phyloP scores from a whole-genome alignment of 2,797 vertebrate species.

The Ctenochaetus hawaiiensis region DNA sequence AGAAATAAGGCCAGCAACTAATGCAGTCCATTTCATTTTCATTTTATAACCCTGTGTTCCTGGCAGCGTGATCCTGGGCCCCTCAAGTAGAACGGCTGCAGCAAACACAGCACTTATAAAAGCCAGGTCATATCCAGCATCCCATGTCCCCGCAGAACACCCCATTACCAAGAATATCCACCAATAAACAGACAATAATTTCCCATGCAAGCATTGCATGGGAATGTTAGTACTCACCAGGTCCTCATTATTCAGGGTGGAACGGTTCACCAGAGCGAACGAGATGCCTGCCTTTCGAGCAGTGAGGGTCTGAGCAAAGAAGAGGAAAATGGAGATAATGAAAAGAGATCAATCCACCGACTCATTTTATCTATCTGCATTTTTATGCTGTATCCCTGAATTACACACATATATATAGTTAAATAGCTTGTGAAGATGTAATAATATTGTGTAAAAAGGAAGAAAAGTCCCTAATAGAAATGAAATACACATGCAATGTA shows the following conservation, averaged over 20 bases:
- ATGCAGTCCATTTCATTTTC: constrained; percentile 44
- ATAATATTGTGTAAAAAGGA: constrained; percentile 1
- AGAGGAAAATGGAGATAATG: constrained; percentile 9
- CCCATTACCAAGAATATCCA: constrained; percentile 31
- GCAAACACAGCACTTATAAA: constrained; percentile 43
- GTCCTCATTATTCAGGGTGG: constrained; percentile 95
- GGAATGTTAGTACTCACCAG: constrained; percentile 88
- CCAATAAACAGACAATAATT: constrained; percentile 43
- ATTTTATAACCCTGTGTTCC: constrained; percentile 38
- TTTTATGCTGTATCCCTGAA: constrained; percentile 23
- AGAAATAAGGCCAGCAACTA: constrained; percentile 28
- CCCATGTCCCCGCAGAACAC: constrained; percentile 18
- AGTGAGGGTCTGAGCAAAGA: constrained; percentile 90
- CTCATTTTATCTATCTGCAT: constrained; percentile 26
- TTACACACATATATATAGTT: constrained; percentile 19
- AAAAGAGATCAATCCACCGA: constrained; percentile 32
- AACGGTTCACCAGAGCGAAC: constrained; percentile 94
- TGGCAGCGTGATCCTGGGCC: constrained; percentile 8
- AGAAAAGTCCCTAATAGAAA: neutral
- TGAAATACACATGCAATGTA: neutral
- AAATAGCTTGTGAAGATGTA: neutral
- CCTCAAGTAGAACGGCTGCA: constrained; percentile 36
- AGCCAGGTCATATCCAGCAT: constrained; percentile 25
- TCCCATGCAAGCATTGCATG: constrained; percentile 18
- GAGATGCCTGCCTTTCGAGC: constrained; percentile 98